A percentile compares a stretch with the other conserved stretches of the same genome.
phyloP scores from a whole-genome alignment of 2,888 invertebrate species.

The Temnothorax ravouxi region DNA sequence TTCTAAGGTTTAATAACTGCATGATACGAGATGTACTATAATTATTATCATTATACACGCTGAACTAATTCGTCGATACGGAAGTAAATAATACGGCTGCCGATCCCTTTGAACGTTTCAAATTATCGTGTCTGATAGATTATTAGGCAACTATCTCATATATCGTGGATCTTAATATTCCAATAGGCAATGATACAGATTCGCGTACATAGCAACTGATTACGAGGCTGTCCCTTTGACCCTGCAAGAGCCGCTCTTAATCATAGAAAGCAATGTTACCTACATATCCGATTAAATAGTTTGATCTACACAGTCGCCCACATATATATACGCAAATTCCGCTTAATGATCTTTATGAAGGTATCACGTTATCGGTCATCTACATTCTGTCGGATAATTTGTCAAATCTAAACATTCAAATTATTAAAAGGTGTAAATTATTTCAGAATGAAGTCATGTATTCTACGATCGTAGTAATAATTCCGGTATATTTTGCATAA shows the following conservation, averaged over 20 bases:
- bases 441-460: background rate
- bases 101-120: slow-evolving; percentile 35
- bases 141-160: slow-evolving; percentile 45
- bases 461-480: background rate
- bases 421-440: slow-evolving; percentile 1
- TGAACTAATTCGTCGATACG: background rate
- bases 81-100: slow-evolving; percentile 19
- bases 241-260: slow-evolving; percentile 53
- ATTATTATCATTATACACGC: background rate
- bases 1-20: background rate
- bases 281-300: slow-evolving; percentile 56
- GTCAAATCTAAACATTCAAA: background rate
- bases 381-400: background rate
- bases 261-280: slow-evolving; percentile 52
- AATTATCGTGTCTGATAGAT: slow-evolving; percentile 22
- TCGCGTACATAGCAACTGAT: slow-evolving; percentile 46
- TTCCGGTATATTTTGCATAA: background rate
- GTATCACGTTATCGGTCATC: background rate
- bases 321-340: slow-evolving; percentile 1
- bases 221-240: slow-evolving; percentile 59
- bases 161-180: slow-evolving; percentile 57
- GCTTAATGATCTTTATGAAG: slow-evolving; percentile 23
- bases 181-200: slow-evolving; percentile 41
- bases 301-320: slow-evolving; percentile 35
- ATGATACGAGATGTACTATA: background rate